Percentiles rank a stretch among this genome's conserved stretches.
Evolutionary conservation across 2,113 vertebrate species (phyloP).

Genomic region (Ciconia maguari): DNA sequence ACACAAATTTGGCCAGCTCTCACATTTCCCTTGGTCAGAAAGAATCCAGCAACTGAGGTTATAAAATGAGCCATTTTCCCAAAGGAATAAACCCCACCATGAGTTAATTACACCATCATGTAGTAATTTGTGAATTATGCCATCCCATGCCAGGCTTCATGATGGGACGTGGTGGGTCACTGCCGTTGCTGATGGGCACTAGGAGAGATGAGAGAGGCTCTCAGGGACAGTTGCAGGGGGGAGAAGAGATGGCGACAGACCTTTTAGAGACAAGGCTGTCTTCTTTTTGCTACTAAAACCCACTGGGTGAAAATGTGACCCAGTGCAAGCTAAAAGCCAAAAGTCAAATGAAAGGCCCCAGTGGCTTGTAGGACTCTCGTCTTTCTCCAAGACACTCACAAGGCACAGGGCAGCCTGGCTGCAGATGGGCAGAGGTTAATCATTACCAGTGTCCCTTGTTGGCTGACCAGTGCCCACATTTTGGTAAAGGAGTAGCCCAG

Average conservation of each 20-base stretch:
- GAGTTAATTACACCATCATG: accelerated
- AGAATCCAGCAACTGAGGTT: background rate
- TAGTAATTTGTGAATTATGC: background rate
- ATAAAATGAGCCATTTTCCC: background rate
- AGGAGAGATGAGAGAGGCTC: background rate
- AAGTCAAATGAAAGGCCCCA: background rate
- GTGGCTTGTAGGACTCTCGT: background rate
- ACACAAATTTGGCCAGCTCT: background rate
- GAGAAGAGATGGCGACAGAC: background rate
- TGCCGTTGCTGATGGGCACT: background rate
- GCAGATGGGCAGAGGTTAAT: background rate
- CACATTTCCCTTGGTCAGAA: background rate
- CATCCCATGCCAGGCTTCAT: accelerated
- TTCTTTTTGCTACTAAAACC: background rate
- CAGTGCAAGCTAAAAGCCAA: background rate
- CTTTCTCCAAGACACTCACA: background rate
- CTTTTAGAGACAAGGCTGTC: background rate
- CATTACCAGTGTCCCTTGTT: background rate
- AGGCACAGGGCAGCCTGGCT: background rate
- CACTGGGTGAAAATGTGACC: background rate
- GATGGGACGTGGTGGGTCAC: background rate
- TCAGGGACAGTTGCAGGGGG: no score
- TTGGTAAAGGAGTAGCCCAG: background rate
- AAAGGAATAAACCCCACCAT: background rate
- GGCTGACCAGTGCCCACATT: no score